Base-by-base conservation (phyloP, 2,797 vertebrate species). In the Chanos chanos region DNA sequence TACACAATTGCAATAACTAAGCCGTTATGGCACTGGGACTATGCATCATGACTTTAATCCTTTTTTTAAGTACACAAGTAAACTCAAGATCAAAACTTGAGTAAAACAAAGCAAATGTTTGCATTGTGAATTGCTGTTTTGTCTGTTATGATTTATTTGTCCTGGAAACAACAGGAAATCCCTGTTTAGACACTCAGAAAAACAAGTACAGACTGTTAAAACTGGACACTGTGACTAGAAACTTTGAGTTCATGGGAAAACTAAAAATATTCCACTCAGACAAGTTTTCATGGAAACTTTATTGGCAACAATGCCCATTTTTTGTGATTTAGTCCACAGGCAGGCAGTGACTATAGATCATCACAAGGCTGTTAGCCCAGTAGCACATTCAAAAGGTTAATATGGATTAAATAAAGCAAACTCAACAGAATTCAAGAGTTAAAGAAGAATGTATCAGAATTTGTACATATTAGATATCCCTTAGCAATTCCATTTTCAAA, bases 91-190 rank as follows among this genome's bases (percentile, higher is more conserved):
- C n/a, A n/a, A n/a, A n/a, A n/a, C n/a, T n/a, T n/a, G n/a, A n/a
- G n/a, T n/a, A n/a, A n/a, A n/a, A 59, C 41, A 13, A 53, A 64
- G 61, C 58, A 64, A 57, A 22, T 13, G 43, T 72, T 78, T 75
- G 13, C 61, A 5, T 50, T 62, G 69, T 77, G 68, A 77, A 67
- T 51, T 67, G 65, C 52, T 70, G 31, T 44, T 68, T 72, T 69
- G 47, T 43, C 13, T 31, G 31, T 51, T 63, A 43, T 63, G 57
- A 80, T 81, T 77, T 81, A 80, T 85, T 85, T 81, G 70, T 81
- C 68, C 75, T 69, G 73, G 25, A 72, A 78, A 81, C 72, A 82
- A 83, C 84, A 87, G 85, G 86, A 86, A 88, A 79, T 86, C 79
- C 80, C 70, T 77, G 81, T 87, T 87, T 86, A 79, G 73, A 83